These are phyloP conservation scores for Melanerpes aurifrons DNA, from an alignment of 2,113 vertebrate genomes.

Conservation along the genomic window DNA sequence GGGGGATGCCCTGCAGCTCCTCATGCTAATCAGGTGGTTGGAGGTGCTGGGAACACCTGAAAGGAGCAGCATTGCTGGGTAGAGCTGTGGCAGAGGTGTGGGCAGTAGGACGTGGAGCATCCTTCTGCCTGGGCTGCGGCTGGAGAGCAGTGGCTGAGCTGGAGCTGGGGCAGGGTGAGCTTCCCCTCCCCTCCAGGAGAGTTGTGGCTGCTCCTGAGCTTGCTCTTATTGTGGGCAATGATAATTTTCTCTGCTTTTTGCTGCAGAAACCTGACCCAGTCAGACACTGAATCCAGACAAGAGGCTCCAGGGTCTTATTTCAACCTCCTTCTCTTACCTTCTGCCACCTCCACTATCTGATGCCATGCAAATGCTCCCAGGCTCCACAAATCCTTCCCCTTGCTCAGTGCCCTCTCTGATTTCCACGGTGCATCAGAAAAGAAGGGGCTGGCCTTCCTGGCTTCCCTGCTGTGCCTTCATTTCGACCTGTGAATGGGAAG, in stretches of 20 bases:
- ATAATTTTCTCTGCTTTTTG: neutral
- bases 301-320: neutral
- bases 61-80: neutral
- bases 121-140: neutral
- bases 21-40: no score
- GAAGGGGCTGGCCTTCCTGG: neutral
- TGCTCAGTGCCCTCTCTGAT: constrained; percentile 14
- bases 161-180: neutral
- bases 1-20: neutral
- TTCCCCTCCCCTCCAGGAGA: neutral
- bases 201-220: neutral
- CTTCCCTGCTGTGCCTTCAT: neutral
- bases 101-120: rapidly evolving
- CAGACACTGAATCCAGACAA: neutral
- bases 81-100: neutral
- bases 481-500: neutral
- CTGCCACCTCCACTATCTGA: neutral
- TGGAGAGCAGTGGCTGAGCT: neutral
- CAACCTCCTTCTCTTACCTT: neutral
- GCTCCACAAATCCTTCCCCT: neutral
- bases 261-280: neutral
- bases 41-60: neutral
- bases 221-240: neutral
- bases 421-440: neutral
- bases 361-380: neutral